These are phyloP conservation scores for Pteruthius melanotis DNA, from an alignment of 2,113 vertebrate genomes.

Conservation along the genomic window DNA sequence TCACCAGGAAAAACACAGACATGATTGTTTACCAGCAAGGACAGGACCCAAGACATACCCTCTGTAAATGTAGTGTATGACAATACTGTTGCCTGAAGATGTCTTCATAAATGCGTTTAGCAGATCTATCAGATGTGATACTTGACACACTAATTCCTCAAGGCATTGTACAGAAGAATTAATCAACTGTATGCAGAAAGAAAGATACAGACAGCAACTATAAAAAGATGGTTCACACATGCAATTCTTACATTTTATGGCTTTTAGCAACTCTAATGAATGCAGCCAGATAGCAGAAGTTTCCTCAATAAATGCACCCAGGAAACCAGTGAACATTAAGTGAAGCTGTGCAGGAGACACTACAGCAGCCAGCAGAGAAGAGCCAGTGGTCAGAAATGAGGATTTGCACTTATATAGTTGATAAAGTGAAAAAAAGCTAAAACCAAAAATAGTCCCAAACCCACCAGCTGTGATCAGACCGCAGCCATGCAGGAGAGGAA, in stretches of 20 bases:
- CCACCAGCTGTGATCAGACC: neutral
- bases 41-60: neutral
- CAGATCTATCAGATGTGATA: slow-evolving; percentile 16
- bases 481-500: neutral
- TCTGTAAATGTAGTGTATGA: neutral
- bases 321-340: neutral
- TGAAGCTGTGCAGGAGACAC: neutral
- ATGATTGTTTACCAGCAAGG: neutral
- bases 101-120: slow-evolving; percentile 15
- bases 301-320: neutral
- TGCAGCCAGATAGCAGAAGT: neutral
- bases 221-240: neutral
- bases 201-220: neutral
- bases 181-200: neutral
- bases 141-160: slow-evolving; percentile 12
- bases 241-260: neutral
- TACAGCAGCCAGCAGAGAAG: neutral
- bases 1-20: neutral
- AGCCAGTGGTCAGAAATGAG: neutral
- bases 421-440: neutral
- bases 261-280: neutral
- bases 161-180: slow-evolving; percentile 13
- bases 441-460: neutral
- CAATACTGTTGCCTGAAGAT: neutral
- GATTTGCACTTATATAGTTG: neutral